These are phyloP conservation scores for Felis chaus DNA, from an alignment of 2,113 vertebrate genomes.

Conservation along the genomic window DNA sequence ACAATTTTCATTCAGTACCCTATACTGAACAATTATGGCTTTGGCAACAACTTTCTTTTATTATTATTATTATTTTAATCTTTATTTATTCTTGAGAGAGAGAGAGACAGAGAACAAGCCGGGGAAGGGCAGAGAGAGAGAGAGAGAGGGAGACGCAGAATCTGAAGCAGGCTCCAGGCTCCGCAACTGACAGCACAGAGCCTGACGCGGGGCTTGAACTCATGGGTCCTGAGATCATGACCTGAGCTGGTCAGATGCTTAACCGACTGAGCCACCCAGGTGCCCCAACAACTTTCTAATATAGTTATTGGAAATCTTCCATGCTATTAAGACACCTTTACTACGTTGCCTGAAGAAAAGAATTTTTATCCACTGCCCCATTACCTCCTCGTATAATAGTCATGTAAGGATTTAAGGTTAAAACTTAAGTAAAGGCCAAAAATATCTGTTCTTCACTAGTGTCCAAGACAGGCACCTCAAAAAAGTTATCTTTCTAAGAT, in stretches of 20 bases:
- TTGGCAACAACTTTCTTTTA: background rate
- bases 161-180: too few relatives aligned
- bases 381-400: background rate
- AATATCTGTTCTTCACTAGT: background rate
- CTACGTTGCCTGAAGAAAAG: background rate
- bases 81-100: too few relatives aligned
- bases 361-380: background rate
- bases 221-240: too few relatives aligned
- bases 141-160: too few relatives aligned
- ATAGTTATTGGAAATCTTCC: background rate
- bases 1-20: background rate
- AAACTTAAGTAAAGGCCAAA: background rate
- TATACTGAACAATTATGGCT: background rate
- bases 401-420: background rate
- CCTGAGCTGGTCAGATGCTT: too few relatives aligned
- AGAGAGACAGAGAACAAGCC: too few relatives aligned
- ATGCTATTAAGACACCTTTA: background rate
- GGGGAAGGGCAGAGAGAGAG: too few relatives aligned
- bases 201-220: too few relatives aligned
- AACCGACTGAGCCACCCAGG: too few relatives aligned
- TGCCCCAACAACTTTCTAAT: background rate
- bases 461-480: background rate
- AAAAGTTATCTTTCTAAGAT: background rate
- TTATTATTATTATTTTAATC: too few relatives aligned
- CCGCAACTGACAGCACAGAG: too few relatives aligned